Evolutionary conservation across 2,797 vertebrate genomes (phyloP), one percentile per base, ranked within the genome.

Genomic region (Sebastes miniatus): DNA sequence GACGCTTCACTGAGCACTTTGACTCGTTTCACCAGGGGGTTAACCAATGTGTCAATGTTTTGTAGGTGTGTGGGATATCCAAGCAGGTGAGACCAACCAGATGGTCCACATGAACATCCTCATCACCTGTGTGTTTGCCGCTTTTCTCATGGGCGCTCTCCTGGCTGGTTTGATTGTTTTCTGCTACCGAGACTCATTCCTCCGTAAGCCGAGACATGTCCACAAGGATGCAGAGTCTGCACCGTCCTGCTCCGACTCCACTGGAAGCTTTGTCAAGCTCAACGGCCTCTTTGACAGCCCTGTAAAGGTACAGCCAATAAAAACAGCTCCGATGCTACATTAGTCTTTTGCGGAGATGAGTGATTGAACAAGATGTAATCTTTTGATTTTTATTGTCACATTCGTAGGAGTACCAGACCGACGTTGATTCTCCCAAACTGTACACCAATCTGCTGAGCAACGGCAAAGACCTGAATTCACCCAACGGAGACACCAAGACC

Each of bases 21-120:
- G 34, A 73, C 25, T 72, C 11, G 64, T 61, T 83, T 67, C 43
- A 83, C 50, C 58, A 61, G 69, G 81, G n/a, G 43, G 73, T 88
- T 91, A 86, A 93, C 81, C 68, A 59, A 25, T 77, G 9, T 47
- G 14, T 88, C 63, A 66, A 87, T 91, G 96, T 83, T 96, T 97
- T 85, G 16, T 96, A 99, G 98, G 98, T 93, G 95, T 99, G 1
- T 99, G 97, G 99, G 98, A 99, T 92, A 97, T 96, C 39, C 98
- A 98, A 80, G 97, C 97, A 16, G 97, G 97, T 85, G 97, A 99
- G 64, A 97, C 97, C 83, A 98, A 97, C 94, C 97, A 99, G 96
- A 97, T 99, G 98, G 99, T 99, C 34, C 99, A 99, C 89, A 98
- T 99, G 97, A 99, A 99, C 85, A 98, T 99, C 91, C 96, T 99